Percentiles rank a stretch among this genome's conserved stretches.
phyloP scores from a whole-genome alignment of 2,888 invertebrate genomes.

The Tetranychus truncatus region DNA sequence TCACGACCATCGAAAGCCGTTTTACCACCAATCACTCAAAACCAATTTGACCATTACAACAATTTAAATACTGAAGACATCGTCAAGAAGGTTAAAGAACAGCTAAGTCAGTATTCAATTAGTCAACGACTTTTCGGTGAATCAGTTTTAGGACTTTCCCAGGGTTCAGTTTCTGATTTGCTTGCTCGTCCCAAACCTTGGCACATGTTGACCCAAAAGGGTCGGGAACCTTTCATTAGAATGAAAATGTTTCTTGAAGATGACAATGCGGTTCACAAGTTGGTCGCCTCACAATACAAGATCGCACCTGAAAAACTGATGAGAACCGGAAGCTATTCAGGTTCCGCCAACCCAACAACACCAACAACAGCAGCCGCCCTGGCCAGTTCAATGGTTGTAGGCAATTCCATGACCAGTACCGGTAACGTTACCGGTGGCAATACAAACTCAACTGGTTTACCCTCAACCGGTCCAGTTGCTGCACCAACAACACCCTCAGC shows the following conservation, averaged over 20 bases:
- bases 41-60: slow-evolving; percentile 94
- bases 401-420: not conserved
- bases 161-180: slow-evolving; percentile 92
- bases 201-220: slow-evolving; percentile 96
- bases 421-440: not conserved
- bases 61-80: slow-evolving; percentile 96
- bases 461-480: slow-evolving; percentile 9
- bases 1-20: slow-evolving; percentile 87
- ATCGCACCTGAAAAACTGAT: slow-evolving; percentile 92
- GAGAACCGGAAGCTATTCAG: slow-evolving; percentile 45
- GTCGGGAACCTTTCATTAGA: slow-evolving; percentile 84
- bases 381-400: not conserved
- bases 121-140: slow-evolving; percentile 96
- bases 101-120: slow-evolving; percentile 81
- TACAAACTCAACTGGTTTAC: slow-evolving; percentile 2
- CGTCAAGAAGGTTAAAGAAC: slow-evolving; percentile 85
- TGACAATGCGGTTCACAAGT: slow-evolving; percentile 79
- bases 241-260: slow-evolving; percentile 97
- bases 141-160: slow-evolving; percentile 83
- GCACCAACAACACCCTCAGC: slow-evolving; percentile 7
- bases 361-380: not conserved
- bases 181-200: slow-evolving; percentile 93
- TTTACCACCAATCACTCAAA: slow-evolving; percentile 90
- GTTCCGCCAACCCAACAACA: slow-evolving; percentile 9
- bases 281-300: slow-evolving; percentile 91